Percentiles rank a stretch among this genome's conserved stretches.
Evolutionary conservation across 2,888 invertebrate species (phyloP).

Genomic region (Caenorhabditis macrosperma): DNA sequence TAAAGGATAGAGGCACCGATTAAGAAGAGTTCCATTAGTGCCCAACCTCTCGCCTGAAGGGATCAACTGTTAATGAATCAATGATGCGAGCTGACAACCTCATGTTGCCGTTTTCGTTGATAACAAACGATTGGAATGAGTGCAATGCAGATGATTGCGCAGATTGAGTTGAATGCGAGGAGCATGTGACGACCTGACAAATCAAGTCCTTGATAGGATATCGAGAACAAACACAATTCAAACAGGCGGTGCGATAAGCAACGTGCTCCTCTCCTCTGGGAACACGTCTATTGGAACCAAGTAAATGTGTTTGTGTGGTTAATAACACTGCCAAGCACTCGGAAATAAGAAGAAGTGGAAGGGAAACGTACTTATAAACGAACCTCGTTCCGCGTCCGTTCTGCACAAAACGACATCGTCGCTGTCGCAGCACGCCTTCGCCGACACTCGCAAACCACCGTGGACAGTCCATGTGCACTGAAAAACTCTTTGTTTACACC

Average conservation of each 20-base stretch:
- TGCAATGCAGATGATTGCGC: constrained; percentile 72
- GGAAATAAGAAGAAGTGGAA: constrained; percentile 17
- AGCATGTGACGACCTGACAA: constrained; percentile 71
- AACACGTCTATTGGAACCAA: neutral
- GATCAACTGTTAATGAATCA: no score
- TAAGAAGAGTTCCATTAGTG: constrained; percentile 80
- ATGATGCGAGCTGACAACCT: constrained; percentile 32
- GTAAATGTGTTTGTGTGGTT: neutral
- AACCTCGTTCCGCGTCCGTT: constrained; percentile 66
- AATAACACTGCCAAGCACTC: neutral
- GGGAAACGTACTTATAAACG: constrained; percentile 55
- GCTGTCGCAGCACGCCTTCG: constrained; percentile 73
- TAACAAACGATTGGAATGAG: constrained; percentile 75
- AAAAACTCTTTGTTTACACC: constrained; percentile 40
- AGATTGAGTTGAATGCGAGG: constrained; percentile 72
- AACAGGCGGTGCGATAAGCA: neutral
- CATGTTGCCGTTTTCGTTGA: constrained; percentile 71
- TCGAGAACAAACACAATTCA: neutral
- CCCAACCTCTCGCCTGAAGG: constrained; percentile 78
- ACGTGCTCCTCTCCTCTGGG: no score
- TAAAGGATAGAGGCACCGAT: constrained; percentile 79
- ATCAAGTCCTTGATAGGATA: neutral
- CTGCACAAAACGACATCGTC: constrained; percentile 55
- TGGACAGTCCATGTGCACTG: constrained; percentile 79
- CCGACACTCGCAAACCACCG: constrained; percentile 73